Base-by-base conservation (phyloP, 2,888 invertebrate genomes). In the Lamellibrachia satsuma region DNA sequence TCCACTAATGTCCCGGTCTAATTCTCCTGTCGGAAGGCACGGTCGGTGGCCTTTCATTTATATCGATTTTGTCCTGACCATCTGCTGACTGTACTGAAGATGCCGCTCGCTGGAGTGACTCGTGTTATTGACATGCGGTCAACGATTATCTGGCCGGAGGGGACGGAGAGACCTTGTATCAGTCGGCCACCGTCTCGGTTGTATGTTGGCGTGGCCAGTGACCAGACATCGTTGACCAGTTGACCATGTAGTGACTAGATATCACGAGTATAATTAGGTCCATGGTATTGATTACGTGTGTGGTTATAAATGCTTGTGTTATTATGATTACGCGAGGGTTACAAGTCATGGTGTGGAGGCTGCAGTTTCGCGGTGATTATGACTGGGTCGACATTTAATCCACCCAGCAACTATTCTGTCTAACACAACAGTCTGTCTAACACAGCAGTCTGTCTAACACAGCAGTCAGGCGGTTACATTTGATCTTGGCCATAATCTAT, bases 71-170 rank as follows among this genome's bases (percentile, higher is more conserved):
- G 22, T 75, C 75, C 75, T 75, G 15, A 22, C 75, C 75, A 75
- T 75, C 75, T 75, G 75, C 22, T 75, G 22, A n/a, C 75, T 75
- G 75, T 22, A n/a, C n/a, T 15, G 75, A 75, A 75, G 75, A 22
- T 22, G 22, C 75, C 22, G 75, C 22, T 22, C 22, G 15, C 15
- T 22, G 22, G 75, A 75, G 75, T n/a, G 75, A 15, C 15, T 75
- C 75, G n/a, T 75, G 75, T 75, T 75, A 75, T 75, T 75, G 75
- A 75, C 75, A 75, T 75, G 22, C 75, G 75, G 75, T 75, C 75
- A 75, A 75, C 75, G 75, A 75, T 75, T 75, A 75, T 15, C 75
- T 39, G 39, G 39, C 39, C 39, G 39, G 39, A 39, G 39, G 39
- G 39, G 39, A 39, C 11, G 75, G 75, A 11, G 15, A 75, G 22